Conservation (phyloP, 2,888 invertebrate genomes). For the Caenorhabditis zanzibari region DNA sequence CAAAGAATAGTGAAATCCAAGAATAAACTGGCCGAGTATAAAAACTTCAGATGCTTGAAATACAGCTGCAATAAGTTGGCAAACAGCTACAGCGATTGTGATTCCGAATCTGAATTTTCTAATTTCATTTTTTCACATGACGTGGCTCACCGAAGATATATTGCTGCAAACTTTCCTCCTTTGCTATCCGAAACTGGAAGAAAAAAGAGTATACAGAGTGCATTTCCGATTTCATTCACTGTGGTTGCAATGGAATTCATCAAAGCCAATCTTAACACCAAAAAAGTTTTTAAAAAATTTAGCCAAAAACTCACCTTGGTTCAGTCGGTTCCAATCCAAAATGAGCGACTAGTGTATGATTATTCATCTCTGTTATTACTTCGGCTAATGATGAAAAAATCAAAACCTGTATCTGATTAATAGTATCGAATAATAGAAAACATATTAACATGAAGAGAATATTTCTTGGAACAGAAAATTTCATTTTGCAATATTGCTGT, state of each 20-base stretch:
- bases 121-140: not conserved
- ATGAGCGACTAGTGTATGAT: slow-evolving; percentile 54
- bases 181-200: slow-evolving; percentile 55
- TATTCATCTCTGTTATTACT: slow-evolving; percentile 56
- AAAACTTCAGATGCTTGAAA: slow-evolving; percentile 64
- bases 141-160: slow-evolving; percentile 51
- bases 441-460: slow-evolving; percentile 50
- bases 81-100: slow-evolving; percentile 20
- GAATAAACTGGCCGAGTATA: slow-evolving; percentile 55
- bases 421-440: slow-evolving; percentile 57
- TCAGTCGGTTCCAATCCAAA: slow-evolving; percentile 57
- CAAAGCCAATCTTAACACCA: slow-evolving; percentile 62
- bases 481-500: not conserved
- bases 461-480: slow-evolving; percentile 50
- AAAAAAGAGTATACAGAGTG: slow-evolving; percentile 47
- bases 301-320: slow-evolving; percentile 22
- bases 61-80: slow-evolving; percentile 51
- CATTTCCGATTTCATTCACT: slow-evolving; percentile 21
- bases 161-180: slow-evolving; percentile 59
- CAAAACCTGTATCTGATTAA: slow-evolving; percentile 57
- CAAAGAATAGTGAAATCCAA: slow-evolving; percentile 27
- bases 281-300: not conserved
- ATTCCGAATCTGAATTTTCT: slow-evolving; percentile 39
- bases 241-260: slow-evolving; percentile 50
- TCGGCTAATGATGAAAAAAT: slow-evolving; percentile 55